Percentiles rank a stretch among this genome's conserved stretches.
Conservation (phyloP, 2,113 vertebrate genomes). For the Vidua macroura region DNA sequence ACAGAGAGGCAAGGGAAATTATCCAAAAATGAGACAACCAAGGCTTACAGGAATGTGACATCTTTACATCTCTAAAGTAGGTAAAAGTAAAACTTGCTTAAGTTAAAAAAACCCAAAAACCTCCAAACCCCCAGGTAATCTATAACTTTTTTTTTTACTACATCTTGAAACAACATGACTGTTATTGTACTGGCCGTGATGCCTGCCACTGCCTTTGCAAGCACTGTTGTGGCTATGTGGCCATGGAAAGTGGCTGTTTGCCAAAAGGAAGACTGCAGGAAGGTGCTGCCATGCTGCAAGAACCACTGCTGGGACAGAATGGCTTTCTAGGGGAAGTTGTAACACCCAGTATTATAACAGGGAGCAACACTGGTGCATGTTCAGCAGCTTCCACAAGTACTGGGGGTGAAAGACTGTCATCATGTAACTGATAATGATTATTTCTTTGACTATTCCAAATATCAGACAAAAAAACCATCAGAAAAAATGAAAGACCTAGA, state of each 20-base stretch:
- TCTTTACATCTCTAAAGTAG: neutral
- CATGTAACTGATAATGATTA: neutral
- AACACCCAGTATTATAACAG: neutral
- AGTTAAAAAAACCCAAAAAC: neutral
- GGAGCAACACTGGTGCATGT: neutral
- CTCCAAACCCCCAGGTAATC: neutral
- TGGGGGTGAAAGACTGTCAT: neutral
- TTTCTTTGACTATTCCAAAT: neutral
- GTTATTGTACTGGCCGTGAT: neutral
- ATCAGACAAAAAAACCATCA: neutral
- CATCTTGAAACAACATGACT: neutral
- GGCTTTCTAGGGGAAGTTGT: neutral
- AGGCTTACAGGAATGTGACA: neutral
- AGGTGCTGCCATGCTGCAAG: neutral
- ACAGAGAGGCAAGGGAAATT: neutral
- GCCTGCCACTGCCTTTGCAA: neutral
- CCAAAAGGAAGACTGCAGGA: neutral
- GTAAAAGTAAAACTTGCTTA: neutral
- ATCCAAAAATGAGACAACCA: neutral
- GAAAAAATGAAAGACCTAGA: neutral
- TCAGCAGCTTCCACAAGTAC: neutral
- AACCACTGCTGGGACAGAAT: neutral
- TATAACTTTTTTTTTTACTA: neutral
- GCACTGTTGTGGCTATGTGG: accelerated
- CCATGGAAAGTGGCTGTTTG: neutral